Evolutionary conservation across 2,888 invertebrate genomes (phyloP), one percentile per base, ranked within the genome.

Genomic region (Rapana venosa): DNA sequence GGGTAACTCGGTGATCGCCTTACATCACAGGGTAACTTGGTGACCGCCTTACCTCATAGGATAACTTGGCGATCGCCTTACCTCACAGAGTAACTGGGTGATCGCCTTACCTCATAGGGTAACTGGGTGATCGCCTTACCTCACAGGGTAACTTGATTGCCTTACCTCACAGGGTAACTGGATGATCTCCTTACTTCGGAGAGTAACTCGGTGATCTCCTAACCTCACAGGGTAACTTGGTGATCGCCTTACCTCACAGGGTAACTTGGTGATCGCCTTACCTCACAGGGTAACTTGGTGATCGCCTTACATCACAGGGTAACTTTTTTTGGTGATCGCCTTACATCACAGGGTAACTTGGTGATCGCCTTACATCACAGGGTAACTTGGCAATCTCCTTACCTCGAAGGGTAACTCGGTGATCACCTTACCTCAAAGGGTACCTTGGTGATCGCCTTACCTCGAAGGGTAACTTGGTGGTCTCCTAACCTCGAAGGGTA

Each of bases 21-120:
- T 66, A 20, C 26, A 1, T 66, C 66, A 66, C 13, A 2, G 85
- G 47, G 47, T 47, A 8, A 47, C 47, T 47, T 47, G 47, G 47
- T 47, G 47, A 47, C 8, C n/a, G n/a, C n/a, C 47, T 47, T 47
- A 47, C 47, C 8, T 47, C 8, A 47, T 47, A 47, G 8, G 47
- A 8, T 47, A 47, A 47, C 47, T 47, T 94, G 81, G 47, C 47
- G 8, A 47, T 47, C 47, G 2, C 47, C 47, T 47, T 47, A 47
- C 47, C 47, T 47, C 4, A 47, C 2, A 47, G 47, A 8, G 47
- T 47, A 47, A 47, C 8, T 47, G 47, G 47, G 47, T 36, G 26
- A 47, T 83, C 20, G 22, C n/a, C 88, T 87, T 90, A 95, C 98
- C 96, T 98, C 98, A 96, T 98, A 98, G 94, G 98, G 98, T 79